These are phyloP conservation scores for Myotis lucifugus DNA, from an alignment of 2,113 vertebrate genomes.

Conservation along the genomic window DNA sequence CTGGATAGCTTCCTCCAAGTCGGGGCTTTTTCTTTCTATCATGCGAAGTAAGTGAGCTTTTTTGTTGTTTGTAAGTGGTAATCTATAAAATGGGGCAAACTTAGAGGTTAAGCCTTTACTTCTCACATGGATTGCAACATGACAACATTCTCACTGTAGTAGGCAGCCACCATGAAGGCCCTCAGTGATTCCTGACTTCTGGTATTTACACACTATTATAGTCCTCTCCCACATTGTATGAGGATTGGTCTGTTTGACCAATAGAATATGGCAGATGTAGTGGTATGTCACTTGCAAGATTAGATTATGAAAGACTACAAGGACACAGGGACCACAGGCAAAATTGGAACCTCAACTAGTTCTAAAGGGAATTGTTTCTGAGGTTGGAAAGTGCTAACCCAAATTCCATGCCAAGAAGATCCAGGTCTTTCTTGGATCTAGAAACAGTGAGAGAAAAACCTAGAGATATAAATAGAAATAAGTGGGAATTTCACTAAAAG, in stretches of 20 bases:
- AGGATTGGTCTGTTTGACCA: not conserved
- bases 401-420: not conserved
- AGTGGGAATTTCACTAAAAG: slow-evolving; percentile 22
- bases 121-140: not conserved
- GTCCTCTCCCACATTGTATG: not conserved
- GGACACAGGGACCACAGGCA: not conserved
- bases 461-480: not conserved
- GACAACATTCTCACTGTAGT: not conserved
- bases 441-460: slow-evolving; percentile 14
- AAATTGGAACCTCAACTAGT: not conserved
- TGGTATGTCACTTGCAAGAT: not conserved
- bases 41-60: not conserved
- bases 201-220: not conserved
- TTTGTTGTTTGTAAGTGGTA: not conserved
- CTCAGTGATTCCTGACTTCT: not conserved
- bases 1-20: not conserved
- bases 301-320: slow-evolving; percentile 40
- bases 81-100: not conserved
- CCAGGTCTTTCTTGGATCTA: not conserved
- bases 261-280: not conserved
- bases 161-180: not conserved
- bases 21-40: not conserved
- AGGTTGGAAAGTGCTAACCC: not conserved
- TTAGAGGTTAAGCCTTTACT: slow-evolving; percentile 17
- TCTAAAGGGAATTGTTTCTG: not conserved